Evolutionary conservation across 1,140 invertebrate genomes (phyloP).

Genomic region (Pseudachorutes palmiensis): DNA sequence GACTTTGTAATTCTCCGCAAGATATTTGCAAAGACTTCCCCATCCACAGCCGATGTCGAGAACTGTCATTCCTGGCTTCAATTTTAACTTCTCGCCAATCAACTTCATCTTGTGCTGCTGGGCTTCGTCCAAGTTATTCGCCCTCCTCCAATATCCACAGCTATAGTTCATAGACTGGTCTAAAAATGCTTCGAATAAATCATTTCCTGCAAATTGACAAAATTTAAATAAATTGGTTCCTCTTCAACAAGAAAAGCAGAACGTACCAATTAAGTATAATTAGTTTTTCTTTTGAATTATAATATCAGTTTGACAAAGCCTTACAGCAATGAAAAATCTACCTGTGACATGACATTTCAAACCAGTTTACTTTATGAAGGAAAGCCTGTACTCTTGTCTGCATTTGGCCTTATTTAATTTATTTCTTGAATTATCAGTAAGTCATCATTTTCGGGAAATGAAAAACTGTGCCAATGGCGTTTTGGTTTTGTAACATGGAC

Average conservation of each 20-base stretch:
- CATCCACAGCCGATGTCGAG: constrained; percentile 22
- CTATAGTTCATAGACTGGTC: constrained; percentile 34
- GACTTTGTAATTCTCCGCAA: constrained; percentile 29
- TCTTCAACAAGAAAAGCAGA: background rate
- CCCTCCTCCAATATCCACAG: constrained; percentile 17
- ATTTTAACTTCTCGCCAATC: constrained; percentile 17
- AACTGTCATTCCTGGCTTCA: constrained; percentile 17
- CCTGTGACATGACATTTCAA: no score
- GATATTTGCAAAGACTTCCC: constrained; percentile 20
- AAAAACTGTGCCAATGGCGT: no score
- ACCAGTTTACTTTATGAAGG: no score
- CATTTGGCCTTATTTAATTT: no score
- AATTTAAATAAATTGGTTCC: background rate
- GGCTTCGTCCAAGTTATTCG: constrained; percentile 16
- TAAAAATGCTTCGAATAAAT: constrained; percentile 31
- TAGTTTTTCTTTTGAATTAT: no score
- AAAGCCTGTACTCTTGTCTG: no score
- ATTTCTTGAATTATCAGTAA: no score
- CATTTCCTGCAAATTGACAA: constrained; percentile 25
- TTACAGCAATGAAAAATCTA: no score
- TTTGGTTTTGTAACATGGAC: no score
- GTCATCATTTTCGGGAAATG: no score
- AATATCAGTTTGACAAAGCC: no score
- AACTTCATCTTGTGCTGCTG: constrained; percentile 16
- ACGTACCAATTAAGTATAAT: constrained; percentile 13